Base-by-base conservation (phyloP, 2,797 vertebrate species). In the Distichodus sexfasciatus region DNA sequence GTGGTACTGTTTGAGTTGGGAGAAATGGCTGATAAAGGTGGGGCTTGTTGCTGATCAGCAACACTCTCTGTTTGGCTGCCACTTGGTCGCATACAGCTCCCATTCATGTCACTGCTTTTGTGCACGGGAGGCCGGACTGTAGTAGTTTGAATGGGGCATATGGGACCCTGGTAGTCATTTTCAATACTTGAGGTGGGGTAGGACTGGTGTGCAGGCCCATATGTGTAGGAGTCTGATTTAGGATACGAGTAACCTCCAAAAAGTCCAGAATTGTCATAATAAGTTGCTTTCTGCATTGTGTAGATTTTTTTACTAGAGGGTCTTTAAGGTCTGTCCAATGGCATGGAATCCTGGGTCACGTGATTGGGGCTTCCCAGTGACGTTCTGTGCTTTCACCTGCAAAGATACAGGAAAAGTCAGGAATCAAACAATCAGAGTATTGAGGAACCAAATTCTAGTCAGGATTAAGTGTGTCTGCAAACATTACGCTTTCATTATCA, bases 271-370 rank as follows among this genome's bases (percentile, higher is more conserved):
- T 97, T 97, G 79, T 99, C 97, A 92, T 98, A 99, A 75, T 98
- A 99, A 75, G 96, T 94, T 77, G 96, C 91, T 91, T 99, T 99
- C 95, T 99, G 97, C 97, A 99, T 99, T 81, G 84, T 94, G 90
- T 89, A 75, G 85, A 89, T 93, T 92, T 66, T 87, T 90, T 87
- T 90, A 89, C 83, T 88, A 91, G 82, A 85, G 87, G 91, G 89
- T 88, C 88, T 90, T 86, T 73, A 89, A 84, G 86, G 87, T 87
- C 91, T 91, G 89, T 94, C 94, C 94, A 95, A 93, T 93, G 91
- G 91, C 96, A 98, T 97, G 89, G 91, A 88, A 84, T 82, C 79
- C 84, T 84, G 84, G 63, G 87, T 95, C 92, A 93, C 87, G 90
- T 92, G 88, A 92, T 85, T 84, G 89, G 88, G 80, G 83, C 83